These are phyloP conservation scores for Falcaria lacertinaria DNA, from an alignment of 2,888 invertebrate species.

Conservation along the genomic window DNA sequence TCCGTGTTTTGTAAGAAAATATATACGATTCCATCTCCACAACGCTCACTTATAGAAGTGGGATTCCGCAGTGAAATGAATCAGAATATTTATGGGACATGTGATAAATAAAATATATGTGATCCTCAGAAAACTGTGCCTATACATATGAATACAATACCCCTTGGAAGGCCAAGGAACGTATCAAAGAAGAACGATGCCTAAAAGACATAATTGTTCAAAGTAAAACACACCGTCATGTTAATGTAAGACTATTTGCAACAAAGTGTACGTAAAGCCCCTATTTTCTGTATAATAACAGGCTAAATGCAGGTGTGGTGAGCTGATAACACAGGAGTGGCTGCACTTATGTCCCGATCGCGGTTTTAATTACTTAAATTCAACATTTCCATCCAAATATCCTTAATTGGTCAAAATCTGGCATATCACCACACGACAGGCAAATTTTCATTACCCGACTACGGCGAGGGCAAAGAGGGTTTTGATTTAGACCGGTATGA, in stretches of 20 bases:
- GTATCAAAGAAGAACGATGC: too few relatives aligned
- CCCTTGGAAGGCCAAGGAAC: not conserved
- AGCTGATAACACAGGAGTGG: not conserved
- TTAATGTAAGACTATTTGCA: too few relatives aligned
- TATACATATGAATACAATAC: not conserved
- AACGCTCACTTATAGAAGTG: not conserved
- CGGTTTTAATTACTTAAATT: not conserved
- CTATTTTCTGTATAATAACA: not conserved
- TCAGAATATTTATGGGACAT: slow-evolving; percentile 1
- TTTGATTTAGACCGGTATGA: too few relatives aligned
- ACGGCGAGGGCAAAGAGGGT: too few relatives aligned
- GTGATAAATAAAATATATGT: slow-evolving; percentile 1
- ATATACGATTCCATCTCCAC: not conserved
- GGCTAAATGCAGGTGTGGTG: not conserved
- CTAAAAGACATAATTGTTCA: too few relatives aligned
- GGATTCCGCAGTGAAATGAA: slow-evolving; percentile 1
- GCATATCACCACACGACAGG: not conserved
- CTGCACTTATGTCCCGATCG: not conserved
- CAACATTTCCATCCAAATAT: not conserved
- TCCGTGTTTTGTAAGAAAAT: not conserved
- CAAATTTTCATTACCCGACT: not conserved
- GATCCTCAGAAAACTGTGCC: not conserved
- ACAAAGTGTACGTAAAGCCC: not conserved
- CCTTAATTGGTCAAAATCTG: not conserved
- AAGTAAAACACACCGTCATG: too few relatives aligned